Evolutionary conservation across 2,797 vertebrate genomes (phyloP).

Genomic region (Melanotaenia nigrans): DNA sequence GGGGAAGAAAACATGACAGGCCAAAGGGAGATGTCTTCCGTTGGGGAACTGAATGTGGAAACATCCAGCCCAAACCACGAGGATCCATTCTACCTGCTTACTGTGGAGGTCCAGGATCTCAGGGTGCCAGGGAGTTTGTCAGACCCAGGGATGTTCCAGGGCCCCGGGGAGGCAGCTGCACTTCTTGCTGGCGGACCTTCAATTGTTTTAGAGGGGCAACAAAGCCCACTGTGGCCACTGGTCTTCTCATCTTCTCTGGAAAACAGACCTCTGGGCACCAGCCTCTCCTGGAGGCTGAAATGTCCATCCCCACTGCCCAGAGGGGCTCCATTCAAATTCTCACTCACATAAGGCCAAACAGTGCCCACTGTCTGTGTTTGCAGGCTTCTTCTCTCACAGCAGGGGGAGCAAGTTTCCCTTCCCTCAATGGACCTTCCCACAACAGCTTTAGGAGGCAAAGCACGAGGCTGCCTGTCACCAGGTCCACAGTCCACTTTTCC

Average conservation of each 20-base stretch:
- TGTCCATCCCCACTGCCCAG: constrained; percentile 76
- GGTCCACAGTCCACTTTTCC: constrained; percentile 73
- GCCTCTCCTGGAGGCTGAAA: constrained; percentile 81
- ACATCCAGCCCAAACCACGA: constrained; percentile 54
- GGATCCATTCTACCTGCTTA: constrained; percentile 88
- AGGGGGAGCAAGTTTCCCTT: constrained; percentile 76
- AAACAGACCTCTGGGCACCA: constrained; percentile 78
- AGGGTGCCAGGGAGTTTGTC: constrained; percentile 90
- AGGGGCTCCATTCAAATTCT: constrained; percentile 77
- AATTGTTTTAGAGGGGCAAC: constrained; percentile 76
- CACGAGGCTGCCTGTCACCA: constrained; percentile 76
- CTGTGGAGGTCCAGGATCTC: constrained; percentile 91
- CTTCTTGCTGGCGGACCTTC: constrained; percentile 81
- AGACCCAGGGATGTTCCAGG: constrained; percentile 91
- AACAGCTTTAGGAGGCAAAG: constrained; percentile 82
- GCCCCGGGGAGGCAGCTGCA: constrained; percentile 87
- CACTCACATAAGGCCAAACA: constrained; percentile 76
- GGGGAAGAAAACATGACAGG: constrained; percentile 60
- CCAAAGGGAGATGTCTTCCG: constrained; percentile 58
- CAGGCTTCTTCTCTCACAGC: constrained; percentile 83
- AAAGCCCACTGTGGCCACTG: constrained; percentile 78
- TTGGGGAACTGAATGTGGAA: constrained; percentile 71
- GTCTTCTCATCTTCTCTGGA: constrained; percentile 80
- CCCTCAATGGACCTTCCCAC: constrained; percentile 75
- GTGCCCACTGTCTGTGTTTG: constrained; percentile 73